Percentiles rank a stretch among this genome's conserved stretches.
phyloP scores from a whole-genome alignment of 2,113 vertebrate genomes.

The Anarhynchus alexandrinus region DNA sequence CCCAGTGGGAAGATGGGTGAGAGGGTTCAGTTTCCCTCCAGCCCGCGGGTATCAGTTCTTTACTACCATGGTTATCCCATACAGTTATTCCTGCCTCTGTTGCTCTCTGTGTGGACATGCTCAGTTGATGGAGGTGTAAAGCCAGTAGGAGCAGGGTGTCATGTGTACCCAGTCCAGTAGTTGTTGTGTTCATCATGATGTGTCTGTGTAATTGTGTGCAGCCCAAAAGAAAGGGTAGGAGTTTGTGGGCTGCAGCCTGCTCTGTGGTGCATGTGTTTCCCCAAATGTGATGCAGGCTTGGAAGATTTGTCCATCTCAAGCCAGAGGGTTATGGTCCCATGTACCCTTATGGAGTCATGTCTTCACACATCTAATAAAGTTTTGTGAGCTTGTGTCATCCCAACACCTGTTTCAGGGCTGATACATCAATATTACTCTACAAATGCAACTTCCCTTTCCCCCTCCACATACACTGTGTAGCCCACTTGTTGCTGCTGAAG shows the following conservation, averaged over 20 bases:
- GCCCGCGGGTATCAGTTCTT: accelerated
- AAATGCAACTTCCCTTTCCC: not conserved
- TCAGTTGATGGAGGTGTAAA: not conserved
- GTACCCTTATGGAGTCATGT: not conserved
- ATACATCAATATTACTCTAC: not conserved
- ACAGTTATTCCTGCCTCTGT: not conserved
- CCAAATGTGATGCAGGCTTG: not conserved
- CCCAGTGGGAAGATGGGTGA: not conserved
- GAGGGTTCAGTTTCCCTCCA: no score
- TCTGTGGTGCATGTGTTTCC: not conserved
- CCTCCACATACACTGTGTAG: not conserved
- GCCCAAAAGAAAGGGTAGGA: not conserved
- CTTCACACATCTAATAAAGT: slow-evolving; percentile 28
- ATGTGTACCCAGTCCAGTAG: not conserved
- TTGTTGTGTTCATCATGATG: not conserved
- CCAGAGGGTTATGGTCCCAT: not conserved
- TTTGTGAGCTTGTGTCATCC: not conserved
- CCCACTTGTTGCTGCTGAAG: not conserved
- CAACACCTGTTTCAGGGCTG: not conserved
- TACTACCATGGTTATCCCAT: not conserved
- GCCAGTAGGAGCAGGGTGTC: not conserved
- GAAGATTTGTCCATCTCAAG: not conserved
- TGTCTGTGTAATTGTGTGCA: not conserved
- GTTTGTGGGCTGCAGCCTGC: not conserved
- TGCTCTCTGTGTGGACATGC: not conserved